A percentile compares a stretch with the other conserved stretches of the same genome.
These are phyloP conservation scores for Salmo trutta DNA, from an alignment of 2,797 vertebrate genomes.

Conservation along the genomic window DNA sequence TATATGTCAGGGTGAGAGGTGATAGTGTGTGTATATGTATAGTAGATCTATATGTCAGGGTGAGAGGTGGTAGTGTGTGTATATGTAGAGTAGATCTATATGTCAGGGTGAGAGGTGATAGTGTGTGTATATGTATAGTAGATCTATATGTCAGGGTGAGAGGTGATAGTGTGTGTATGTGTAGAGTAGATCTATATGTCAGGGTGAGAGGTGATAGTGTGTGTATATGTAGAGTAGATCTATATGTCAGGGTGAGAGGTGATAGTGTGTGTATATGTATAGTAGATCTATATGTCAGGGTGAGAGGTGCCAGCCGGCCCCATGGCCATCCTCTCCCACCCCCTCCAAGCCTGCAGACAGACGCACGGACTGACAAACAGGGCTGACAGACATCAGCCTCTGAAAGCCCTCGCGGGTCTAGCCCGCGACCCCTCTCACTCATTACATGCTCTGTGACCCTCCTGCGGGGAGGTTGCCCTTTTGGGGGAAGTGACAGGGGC, in stretches of 20 bases:
- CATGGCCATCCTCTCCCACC: conserved; percentile 15
- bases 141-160: conserved; percentile 5
- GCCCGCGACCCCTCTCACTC: conserved; percentile 31
- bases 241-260: not conserved
- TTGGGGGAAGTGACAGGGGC: conserved; percentile 55
- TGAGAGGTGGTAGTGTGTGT: too few relatives aligned
- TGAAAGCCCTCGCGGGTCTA: conserved; percentile 20
- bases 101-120: not conserved
- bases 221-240: not conserved
- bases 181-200: conserved; percentile 14
- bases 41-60: not conserved
- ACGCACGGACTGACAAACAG: conserved; percentile 26
- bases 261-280: too few relatives aligned
- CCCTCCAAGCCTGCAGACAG: conserved; percentile 30
- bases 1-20: not conserved
- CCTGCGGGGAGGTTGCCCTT: conserved; percentile 66
- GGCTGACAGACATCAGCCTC: not conserved
- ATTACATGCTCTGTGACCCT: conserved; percentile 57
- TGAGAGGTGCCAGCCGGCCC: conserved; percentile 6
- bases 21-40: too few relatives aligned
- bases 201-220: too few relatives aligned
- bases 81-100: conserved; percentile 3
- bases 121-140: not conserved
- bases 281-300: conserved; percentile 13
- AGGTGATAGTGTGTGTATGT: too few relatives aligned